Evolutionary conservation across 2,113 vertebrate species (phyloP), one percentile per base, ranked within the genome.

Genomic region (Ceyx melanurus): DNA sequence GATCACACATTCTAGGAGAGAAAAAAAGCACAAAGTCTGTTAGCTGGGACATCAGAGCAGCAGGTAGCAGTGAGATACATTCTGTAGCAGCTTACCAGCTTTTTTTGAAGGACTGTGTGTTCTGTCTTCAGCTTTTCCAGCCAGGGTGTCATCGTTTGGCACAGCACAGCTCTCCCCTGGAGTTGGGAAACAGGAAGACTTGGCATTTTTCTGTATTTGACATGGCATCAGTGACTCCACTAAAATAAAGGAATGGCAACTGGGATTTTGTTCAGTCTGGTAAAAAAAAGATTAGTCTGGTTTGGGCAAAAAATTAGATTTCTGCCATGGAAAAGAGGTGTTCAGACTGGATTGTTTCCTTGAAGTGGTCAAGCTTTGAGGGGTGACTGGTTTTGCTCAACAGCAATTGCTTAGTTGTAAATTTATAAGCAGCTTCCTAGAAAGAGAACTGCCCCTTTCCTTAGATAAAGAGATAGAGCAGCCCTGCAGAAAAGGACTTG

Each of bases 61-160:
- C 37, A 33, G 53, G 74, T 0, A 60, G 65, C 48, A 74, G n/a
- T 45, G 22, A 33, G 54, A 20, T 15, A 28, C 2, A 0, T 31
- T 86, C 22, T 16, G 10, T 20, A 37, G 50, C 13, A 33, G 22
- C 6, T 95, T 97, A 99, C 99, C 98, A 28, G 96, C 72, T 89
- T 93, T 98, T 71, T 97, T 98, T 16, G 72, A 77, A 35, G 92
- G 91, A 31, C 93, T 91, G 4, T 68, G 84, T 4, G 18, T 89
- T 93, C 96, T 98, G 67, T 96, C 96, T 37, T 97, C 95, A 13
- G 94, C 95, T 94, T 98, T 98, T 21, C 96, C 97, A 68, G 73
- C 57, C 29, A 97, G 88, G 11, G 98, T 98, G 3, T 98, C 99
- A 56, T 99, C 99, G 21, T 99, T 99, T 4, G 99, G 98, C 42